A percentile compares a stretch with the other conserved stretches of the same genome.
phyloP scores from a whole-genome alignment of 2,797 vertebrate genomes.

The Enteromius trimaculatus region DNA sequence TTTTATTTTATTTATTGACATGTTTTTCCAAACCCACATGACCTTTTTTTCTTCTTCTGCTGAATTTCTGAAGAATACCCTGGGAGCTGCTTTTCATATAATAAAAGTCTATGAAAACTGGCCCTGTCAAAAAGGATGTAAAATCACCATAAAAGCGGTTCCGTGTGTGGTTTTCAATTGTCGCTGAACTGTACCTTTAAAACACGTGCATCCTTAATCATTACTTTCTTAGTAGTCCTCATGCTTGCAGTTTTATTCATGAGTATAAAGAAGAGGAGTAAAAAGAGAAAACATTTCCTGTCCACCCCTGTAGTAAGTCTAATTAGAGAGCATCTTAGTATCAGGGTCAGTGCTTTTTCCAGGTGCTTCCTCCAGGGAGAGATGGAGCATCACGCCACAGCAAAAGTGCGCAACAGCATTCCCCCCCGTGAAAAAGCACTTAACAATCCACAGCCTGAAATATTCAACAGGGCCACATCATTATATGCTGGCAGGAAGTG shows the following conservation, averaged over 20 bases:
- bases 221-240: slow-evolving; percentile 8
- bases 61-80: not conserved
- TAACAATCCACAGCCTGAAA: slow-evolving; percentile 53
- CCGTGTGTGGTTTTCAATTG: not conserved
- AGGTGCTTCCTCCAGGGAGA: not conserved
- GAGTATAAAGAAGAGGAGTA: not conserved
- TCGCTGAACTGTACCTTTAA: not conserved
- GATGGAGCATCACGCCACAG: not conserved
- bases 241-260: slow-evolving; percentile 41
- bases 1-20: not conserved
- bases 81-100: not conserved
- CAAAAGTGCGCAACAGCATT: not conserved
- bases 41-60: not conserved
- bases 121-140: not conserved
- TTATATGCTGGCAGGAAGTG: slow-evolving; percentile 41
- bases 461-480: slow-evolving; percentile 53
- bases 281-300: not conserved
- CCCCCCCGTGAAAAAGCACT: slow-evolving; percentile 43
- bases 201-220: not conserved
- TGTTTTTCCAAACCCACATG: not conserved
- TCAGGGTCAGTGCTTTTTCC: slow-evolving; percentile 30
- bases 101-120: not conserved
- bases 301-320: not conserved
- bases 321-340: slow-evolving; percentile 28
- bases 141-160: not conserved